Percentiles rank a stretch among this genome's conserved stretches.
Conservation (phyloP, 2,888 invertebrate genomes). For the Tenthredo amoena region DNA sequence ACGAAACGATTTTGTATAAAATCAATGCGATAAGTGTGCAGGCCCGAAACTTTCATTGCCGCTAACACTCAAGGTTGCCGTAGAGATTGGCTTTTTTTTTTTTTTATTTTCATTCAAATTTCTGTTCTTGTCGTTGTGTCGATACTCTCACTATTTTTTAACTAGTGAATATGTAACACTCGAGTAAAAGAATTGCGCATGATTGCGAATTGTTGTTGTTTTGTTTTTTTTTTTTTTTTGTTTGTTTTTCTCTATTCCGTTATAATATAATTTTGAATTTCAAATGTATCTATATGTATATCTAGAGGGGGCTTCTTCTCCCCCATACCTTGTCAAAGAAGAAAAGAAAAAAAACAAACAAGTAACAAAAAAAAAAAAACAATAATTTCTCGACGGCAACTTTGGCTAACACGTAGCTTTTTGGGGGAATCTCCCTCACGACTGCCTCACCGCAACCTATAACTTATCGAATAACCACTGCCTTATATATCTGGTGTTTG, state of each 20-base stretch:
- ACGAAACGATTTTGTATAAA: neutral
- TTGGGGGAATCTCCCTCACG: conserved; percentile 77
- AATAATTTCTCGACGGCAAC: conserved; percentile 65
- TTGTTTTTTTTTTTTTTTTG: neutral
- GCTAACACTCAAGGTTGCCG: conserved; percentile 74
- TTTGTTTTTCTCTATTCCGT: neutral
- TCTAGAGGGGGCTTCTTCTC: neutral
- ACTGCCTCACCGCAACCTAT: conserved; percentile 78
- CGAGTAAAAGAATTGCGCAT: neutral
- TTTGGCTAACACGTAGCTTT: conserved; percentile 78
- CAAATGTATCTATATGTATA: neutral
- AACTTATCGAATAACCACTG: conserved; percentile 78
- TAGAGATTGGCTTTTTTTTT: conserved; percentile 4
- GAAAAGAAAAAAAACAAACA: neutral
- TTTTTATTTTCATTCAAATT: neutral
- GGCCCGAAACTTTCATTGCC: conserved; percentile 75
- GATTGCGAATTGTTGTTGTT: neutral
- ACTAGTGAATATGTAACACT: neutral
- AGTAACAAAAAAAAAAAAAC: neutral
- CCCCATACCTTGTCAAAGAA: neutral
- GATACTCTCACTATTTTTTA: neutral
- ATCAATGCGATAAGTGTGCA: conserved; percentile 60
- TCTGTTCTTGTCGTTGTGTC: neutral
- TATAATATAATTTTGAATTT: neutral
- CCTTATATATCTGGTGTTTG: conserved; percentile 77